These are phyloP conservation scores for Agonopterix subpropinquella DNA, from an alignment of 2,888 invertebrate genomes.

Conservation along the genomic window DNA sequence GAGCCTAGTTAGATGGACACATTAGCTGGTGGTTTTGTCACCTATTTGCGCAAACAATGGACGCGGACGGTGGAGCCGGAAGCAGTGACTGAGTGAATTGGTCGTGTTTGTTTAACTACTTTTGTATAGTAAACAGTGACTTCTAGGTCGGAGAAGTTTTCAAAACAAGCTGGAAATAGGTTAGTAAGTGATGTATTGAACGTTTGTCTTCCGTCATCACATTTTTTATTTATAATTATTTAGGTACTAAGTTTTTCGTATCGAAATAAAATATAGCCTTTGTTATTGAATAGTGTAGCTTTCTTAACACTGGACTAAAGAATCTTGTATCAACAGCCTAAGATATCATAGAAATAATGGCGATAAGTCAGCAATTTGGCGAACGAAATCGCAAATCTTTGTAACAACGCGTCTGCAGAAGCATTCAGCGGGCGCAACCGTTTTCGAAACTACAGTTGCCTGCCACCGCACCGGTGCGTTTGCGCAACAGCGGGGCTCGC, in stretches of 20 bases:
- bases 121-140: conserved; percentile 6
- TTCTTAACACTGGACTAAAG: too few relatives aligned
- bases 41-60: conserved; percentile 51
- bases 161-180: conserved; percentile 3
- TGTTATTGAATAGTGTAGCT: too few relatives aligned
- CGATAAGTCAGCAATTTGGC: too few relatives aligned
- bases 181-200: neutral
- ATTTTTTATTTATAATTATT: too few relatives aligned
- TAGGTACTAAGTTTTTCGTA: too few relatives aligned
- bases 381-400: neutral
- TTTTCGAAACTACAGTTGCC: conserved; percentile 26
- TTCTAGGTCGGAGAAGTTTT: conserved; percentile 3
- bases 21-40: conserved; percentile 11
- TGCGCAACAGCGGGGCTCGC: conserved; percentile 50
- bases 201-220: too few relatives aligned
- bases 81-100: conserved; percentile 25
- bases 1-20: neutral
- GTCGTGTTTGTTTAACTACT: conserved; percentile 31
- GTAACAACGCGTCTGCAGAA: conserved; percentile 6
- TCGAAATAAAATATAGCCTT: too few relatives aligned
- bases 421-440: conserved; percentile 30
- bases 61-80: conserved; percentile 19
- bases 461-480: conserved; percentile 23
- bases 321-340: too few relatives aligned
- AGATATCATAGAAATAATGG: too few relatives aligned